Evolutionary conservation across 2,888 invertebrate genomes (phyloP).

Genomic region (Camptogramma bilineatum): DNA sequence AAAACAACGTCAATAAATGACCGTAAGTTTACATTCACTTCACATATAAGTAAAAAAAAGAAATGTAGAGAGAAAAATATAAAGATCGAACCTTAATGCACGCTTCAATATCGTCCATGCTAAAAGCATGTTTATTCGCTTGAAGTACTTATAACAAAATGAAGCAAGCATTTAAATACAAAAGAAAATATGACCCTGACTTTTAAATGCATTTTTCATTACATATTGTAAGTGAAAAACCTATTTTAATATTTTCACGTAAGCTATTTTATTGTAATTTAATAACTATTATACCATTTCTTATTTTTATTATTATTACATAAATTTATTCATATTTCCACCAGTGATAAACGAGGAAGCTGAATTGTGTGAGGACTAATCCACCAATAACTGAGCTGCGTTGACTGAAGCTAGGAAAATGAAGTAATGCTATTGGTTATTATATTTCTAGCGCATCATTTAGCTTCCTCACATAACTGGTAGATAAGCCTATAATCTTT

Average conservation of each 20-base stretch:
- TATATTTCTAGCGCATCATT: background rate
- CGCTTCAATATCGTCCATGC: background rate
- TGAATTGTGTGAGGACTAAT: background rate
- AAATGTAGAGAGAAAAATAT: conserved; percentile 11
- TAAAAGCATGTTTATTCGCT: background rate
- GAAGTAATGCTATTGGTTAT: background rate
- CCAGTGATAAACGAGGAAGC: background rate
- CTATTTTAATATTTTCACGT: background rate
- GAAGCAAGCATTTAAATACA: background rate
- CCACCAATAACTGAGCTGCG: background rate
- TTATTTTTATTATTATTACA: background rate
- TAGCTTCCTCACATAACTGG: background rate
- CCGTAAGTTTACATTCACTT: background rate
- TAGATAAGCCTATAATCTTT: background rate
- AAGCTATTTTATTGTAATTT: background rate
- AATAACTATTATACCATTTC: background rate
- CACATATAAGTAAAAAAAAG: background rate
- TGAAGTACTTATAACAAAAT: background rate
- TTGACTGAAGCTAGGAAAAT: background rate
- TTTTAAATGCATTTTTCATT: background rate
- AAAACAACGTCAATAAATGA: conserved; percentile 15
- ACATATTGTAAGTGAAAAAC: background rate
- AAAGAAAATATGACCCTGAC: background rate
- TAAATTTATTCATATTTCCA: background rate
- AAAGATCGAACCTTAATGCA: background rate